Base-by-base conservation (phyloP, 64 coral and sea anemone species). In the Pocillopora damicornis region DNA sequence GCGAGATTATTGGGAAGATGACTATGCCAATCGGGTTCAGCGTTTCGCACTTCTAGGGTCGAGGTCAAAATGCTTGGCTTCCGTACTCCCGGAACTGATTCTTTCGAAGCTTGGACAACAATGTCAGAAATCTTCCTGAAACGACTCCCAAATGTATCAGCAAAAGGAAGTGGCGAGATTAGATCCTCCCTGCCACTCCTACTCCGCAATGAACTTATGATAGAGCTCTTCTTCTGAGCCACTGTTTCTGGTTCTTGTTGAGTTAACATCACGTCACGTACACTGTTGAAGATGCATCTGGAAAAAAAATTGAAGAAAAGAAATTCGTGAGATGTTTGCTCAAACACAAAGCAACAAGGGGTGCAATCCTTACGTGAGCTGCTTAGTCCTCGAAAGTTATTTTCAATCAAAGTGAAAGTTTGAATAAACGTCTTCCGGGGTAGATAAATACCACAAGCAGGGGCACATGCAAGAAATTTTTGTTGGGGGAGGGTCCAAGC, bases 201-300 rank as follows among this genome's bases (percentile, higher is more conserved):
- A 56, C 57, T 62, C 58, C 30, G 38, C 23, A 15, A 62, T 36
- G 86, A 35, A 37, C 5, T 61, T 11, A 77, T 18, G 58, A 63
- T 26, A 20, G 74, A 15, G 20, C 61, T 88, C 73, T 13, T 59
- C 65, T 87, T 89, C 16, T 15, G 22, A 65, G 76, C 59, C 4
- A 78, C 17, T 42, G 82, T 14, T 65, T 97, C 94, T 17, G 56
- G 30, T 69, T 90, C 94, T 37, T 87, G 76, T 75, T 97, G 94
- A 13, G 20, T 90, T 16, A 99, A 76, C 11, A 37, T 91, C 14
- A 99, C 91, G 61, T 99, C 93, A 60, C 77, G 83, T 0, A 99
- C 79, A 86, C 75, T 92, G 42, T 74, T 89, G 60, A 99, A 99
- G 12, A 99, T 62, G 37, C 93, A 99, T 37, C 97, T 99, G 51